Evolutionary conservation across 2,888 invertebrate species (phyloP), one percentile per base, ranked within the genome.

Genomic region (Hydrotaea diabolus): DNA sequence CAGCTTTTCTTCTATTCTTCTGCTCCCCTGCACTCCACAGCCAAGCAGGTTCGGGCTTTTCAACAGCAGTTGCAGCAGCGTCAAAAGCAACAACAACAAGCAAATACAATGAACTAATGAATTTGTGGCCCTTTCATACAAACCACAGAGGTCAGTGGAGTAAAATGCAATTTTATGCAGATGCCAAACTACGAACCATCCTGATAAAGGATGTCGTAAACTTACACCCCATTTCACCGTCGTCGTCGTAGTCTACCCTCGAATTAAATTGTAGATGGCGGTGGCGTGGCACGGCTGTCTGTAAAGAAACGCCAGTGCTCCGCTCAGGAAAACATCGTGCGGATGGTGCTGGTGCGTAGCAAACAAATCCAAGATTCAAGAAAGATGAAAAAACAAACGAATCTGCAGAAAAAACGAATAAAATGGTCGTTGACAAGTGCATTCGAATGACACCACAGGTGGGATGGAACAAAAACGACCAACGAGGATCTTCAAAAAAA

Each of bases 91-190:
- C 19, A n/a, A 49, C 31, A 64, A 31, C 31, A 76, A 76, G 31
- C 71, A 43, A 15, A 53, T 71, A 72, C 77, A 77, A 74, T 83
- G 73, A 80, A 86, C 82, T 86, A 86, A 86, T 84, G 82, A 83
- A 82, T 84, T 80, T 80, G 82, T 75, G 77, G 74, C 74, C 79
- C 46, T 26, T 39, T 39, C 9, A 39, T 39, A 39, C 8, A 49
- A n/a, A 49, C 49, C 49, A 49, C 83, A 81, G 81, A 83, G 83
- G 85, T 85, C 83, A 81, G 73, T 74, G 64, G 57, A 74, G 76
- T 77, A 77, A 55, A 85, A 77, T n/a, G 62, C 49, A 77, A 77
- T 74, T 46, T 59, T 80, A 82, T 85, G 69, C 79, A 82, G 85
- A 77, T 82, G 79, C 36, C 62, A 77, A 77, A 78, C 73, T 36